Percentiles rank a stretch among this genome's conserved stretches.
phyloP scores from a whole-genome alignment of 1,140 invertebrate genomes.

The Drosophila obscura region DNA sequence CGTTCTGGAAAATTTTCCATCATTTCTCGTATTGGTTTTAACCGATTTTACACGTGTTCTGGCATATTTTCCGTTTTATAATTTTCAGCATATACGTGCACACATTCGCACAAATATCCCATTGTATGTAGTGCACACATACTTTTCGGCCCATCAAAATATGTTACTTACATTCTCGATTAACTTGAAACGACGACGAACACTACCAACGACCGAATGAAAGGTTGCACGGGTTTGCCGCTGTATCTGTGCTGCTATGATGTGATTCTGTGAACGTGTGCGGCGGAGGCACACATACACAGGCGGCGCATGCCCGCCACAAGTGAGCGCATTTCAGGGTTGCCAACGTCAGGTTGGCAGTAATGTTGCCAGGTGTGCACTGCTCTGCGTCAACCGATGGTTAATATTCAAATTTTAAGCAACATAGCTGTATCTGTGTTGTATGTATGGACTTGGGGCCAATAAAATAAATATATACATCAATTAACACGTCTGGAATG shows the following conservation, averaged over 20 bases:
- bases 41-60: constrained; percentile 53
- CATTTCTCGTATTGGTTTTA: constrained; percentile 30
- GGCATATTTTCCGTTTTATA: constrained; percentile 46
- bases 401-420: constrained; percentile 23
- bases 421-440: background rate
- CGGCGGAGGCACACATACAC: constrained; percentile 13
- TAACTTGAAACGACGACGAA: constrained; percentile 80
- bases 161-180: constrained; percentile 78
- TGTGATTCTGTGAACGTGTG: constrained; percentile 5
- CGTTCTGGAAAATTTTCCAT: constrained; percentile 10
- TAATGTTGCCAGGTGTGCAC: constrained; percentile 49
- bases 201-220: constrained; percentile 79
- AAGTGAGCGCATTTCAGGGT: constrained; percentile 19
- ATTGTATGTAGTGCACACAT: constrained; percentile 46
- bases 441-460: too few relatives aligned
- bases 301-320: constrained; percentile 47
- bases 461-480: too few relatives aligned
- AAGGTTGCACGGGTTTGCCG: constrained; percentile 62
- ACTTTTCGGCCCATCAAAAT: constrained; percentile 68
- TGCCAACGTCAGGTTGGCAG: constrained; percentile 17
- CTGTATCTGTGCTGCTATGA: constrained; percentile 53
- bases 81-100: constrained; percentile 39
- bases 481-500: too few relatives aligned
- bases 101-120: constrained; percentile 16
- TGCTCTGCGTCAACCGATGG: constrained; percentile 3